These are phyloP conservation scores for Chironomus riparius DNA, from an alignment of 2,888 invertebrate genomes.

Conservation along the genomic window DNA sequence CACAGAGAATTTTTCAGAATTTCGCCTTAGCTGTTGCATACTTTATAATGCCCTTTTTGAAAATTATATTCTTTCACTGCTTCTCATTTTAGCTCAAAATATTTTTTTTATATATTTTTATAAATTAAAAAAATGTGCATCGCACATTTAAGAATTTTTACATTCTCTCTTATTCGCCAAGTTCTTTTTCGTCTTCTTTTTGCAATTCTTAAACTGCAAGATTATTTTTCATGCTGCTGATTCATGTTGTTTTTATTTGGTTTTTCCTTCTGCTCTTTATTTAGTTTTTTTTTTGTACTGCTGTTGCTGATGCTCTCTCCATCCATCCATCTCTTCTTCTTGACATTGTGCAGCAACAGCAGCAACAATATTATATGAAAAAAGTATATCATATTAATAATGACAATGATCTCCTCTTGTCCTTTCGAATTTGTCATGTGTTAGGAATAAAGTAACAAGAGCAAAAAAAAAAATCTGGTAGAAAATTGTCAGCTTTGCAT, in stretches of 20 bases:
- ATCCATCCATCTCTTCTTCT: background rate
- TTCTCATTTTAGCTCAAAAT: background rate
- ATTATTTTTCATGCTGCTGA: background rate
- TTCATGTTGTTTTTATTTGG: too few species aligned
- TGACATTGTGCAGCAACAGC: background rate
- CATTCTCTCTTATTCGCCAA: background rate
- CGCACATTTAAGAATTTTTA: background rate
- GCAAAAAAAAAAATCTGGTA: too few species aligned
- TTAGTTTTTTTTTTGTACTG: too few species aligned
- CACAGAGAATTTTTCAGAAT: background rate
- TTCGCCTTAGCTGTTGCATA: background rate
- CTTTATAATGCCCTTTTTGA: background rate
- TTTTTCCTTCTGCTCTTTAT: too few species aligned
- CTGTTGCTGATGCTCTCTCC: too few species aligned
- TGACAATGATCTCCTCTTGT: conserved; percentile 17
- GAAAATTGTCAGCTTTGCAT: too few species aligned
- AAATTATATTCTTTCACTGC: background rate
- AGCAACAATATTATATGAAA: background rate
- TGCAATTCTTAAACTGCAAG: background rate
- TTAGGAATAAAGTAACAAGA: background rate
- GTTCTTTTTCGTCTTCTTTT: background rate
- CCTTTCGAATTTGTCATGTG: background rate
- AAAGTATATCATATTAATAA: background rate
- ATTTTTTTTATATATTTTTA: background rate
- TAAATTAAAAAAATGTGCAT: background rate